A percentile compares a stretch with the other conserved stretches of the same genome.
Conservation (phyloP, 2,888 invertebrate species). For the Philhelius pedissequus region DNA sequence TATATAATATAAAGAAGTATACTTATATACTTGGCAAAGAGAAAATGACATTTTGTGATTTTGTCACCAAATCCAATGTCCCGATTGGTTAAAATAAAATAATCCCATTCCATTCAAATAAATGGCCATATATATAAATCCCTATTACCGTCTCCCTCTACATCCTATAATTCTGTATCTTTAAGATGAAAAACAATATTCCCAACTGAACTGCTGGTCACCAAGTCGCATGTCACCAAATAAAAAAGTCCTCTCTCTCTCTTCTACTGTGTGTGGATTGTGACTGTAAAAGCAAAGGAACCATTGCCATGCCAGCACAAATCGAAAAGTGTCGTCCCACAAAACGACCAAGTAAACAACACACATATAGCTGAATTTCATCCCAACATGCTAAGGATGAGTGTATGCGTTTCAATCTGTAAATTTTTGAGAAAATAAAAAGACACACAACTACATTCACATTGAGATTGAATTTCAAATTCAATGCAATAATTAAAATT, state of each 20-base stretch:
- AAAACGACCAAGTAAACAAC: constrained; percentile 51
- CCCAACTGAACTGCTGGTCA: constrained; percentile 72
- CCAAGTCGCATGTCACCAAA: constrained; percentile 71
- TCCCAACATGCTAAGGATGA: too few relatives aligned
- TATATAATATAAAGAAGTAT: background rate
- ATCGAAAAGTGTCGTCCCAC: constrained; percentile 68
- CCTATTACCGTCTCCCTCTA: constrained; percentile 54
- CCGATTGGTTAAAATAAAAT: constrained; percentile 63
- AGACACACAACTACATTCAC: background rate
- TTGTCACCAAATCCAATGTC: constrained; percentile 64
- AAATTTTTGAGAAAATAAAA: background rate
- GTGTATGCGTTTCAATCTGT: background rate
- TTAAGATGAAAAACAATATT: constrained; percentile 61
- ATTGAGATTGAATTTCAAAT: background rate
- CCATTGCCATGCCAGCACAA: constrained; percentile 7
- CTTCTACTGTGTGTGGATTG: constrained; percentile 40
- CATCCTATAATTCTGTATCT: constrained; percentile 24
- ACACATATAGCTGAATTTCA: too few relatives aligned
- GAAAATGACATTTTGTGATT: constrained; percentile 42
- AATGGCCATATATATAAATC: background rate
- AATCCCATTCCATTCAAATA: constrained; percentile 32
- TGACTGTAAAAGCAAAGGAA: too few relatives aligned
- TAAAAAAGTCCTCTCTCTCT: constrained; percentile 65
- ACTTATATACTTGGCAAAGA: background rate
- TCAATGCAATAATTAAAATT: background rate